Conservation (phyloP, 2,113 vertebrate genomes). For the Austrofundulus limnaeus region DNA sequence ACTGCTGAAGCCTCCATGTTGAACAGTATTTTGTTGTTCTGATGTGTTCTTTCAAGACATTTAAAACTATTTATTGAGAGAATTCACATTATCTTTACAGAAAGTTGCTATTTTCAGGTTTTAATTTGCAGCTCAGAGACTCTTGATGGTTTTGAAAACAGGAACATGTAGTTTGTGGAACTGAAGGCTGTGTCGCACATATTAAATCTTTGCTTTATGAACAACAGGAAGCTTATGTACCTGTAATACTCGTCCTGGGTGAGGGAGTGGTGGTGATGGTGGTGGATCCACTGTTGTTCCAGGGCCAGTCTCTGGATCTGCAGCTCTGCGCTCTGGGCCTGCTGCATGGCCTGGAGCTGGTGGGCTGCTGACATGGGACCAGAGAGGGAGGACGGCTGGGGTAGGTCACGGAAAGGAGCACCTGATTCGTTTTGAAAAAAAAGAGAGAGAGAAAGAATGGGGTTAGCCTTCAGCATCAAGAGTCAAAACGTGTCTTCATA, state of each 20-base stretch:
- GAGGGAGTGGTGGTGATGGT: constrained; percentile 94
- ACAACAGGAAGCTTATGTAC: background rate
- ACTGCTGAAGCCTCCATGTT: too few relatives aligned
- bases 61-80: too few relatives aligned
- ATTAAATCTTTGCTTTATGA: background rate
- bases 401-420: constrained; percentile 94
- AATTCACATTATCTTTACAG: too few relatives aligned
- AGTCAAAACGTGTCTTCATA: constrained; percentile 22
- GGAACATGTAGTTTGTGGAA: too few relatives aligned
- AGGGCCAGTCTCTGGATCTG: constrained; percentile 98
- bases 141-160: too few relatives aligned
- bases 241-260: constrained; percentile 95
- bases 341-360: constrained; percentile 99
- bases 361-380: constrained; percentile 96
- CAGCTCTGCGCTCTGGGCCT: constrained; percentile 96
- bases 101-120: too few relatives aligned
- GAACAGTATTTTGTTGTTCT: too few relatives aligned
- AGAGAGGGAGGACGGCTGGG: constrained; percentile 89
- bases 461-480: constrained; percentile 25
- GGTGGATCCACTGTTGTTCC: constrained; percentile 96
- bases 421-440: constrained; percentile 69
- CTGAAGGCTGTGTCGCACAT: too few relatives aligned
- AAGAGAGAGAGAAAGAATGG: background rate
- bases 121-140: too few relatives aligned
- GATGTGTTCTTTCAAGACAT: too few relatives aligned